Evolutionary conservation across 2,113 vertebrate species (phyloP), one percentile per base, ranked within the genome.

Genomic region (Equus quagga): DNA sequence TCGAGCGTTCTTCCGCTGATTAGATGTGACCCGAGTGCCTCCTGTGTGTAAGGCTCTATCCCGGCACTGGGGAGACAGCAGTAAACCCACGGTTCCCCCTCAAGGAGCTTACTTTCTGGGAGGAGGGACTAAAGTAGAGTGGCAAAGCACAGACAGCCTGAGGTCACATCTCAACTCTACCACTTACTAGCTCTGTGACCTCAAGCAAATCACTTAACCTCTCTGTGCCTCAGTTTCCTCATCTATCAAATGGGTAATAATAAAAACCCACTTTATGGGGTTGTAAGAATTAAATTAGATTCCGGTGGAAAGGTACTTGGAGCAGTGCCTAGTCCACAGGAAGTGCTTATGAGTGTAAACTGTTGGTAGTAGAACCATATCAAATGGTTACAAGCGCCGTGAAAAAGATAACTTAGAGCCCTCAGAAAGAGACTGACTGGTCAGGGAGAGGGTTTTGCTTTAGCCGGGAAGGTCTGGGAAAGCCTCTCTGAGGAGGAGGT

Each of bases 11-110:
- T 0, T 14, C 60, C 21, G 4, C 44, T 4, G 14, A 33, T 75
- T 2, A 41, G 28, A 14, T 2, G 21, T 18, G 44, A 18, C 14
- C 23, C 0, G 0, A 2, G 2, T 2, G 24, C 54, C 49, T 41
- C 10, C 28, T 12, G 2, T 11, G 3, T 7, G 3, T 23, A 4
- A 8, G n/a, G 90, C 70, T 65, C 56, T 49, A 33, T 26, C 23
- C 62, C 19, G 17, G 76, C 33, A 11, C 58, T 1, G 12, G 17
- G 64, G 36, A 58, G 46, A 9, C 4, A 7, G 6, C 28, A 12
- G 2, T 1, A 19, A 1, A 12, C 60, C 49, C 6, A 19, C 46
- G 18, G 64, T 0, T n/a, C 62, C 31, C 28, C 19, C 70, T 49
- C 94, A 5, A 1, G 78, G 85, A 41, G 65, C 21, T 51, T 2